Base-by-base conservation (phyloP, 2,888 invertebrate species). In the Rhimphoctona megacephalus region DNA sequence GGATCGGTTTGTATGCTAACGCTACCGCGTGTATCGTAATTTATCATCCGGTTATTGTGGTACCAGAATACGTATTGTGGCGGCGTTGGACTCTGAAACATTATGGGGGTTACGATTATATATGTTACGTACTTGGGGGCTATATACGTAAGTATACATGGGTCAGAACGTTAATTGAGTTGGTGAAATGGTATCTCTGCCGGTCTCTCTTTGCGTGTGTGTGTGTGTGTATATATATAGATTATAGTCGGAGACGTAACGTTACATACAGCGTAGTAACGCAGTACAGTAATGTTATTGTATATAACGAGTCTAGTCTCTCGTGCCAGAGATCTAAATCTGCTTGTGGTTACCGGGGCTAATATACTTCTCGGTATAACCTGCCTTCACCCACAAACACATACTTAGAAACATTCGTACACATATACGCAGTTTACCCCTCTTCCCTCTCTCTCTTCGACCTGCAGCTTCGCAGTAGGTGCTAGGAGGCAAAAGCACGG, bases 31-130 rank as follows among this genome's bases (percentile, higher is more conserved):
- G 96, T 97, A 95, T 98, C 98, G 95, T 98, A 98, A 96, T 98
- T 98, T 95, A 98, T 98, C 97, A 98, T 98, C 93, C 97, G 97
- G 95, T 97, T 97, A 95, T 98, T 98, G 95, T 98, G 98, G 95
- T 97, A 98, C 98, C 98, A 98, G 95, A 98, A 98, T 93, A 98
- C 98, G 95, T 98, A 98, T 95, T 98, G 98, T 89, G 98, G 98
- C 90, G 98, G 98, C 93, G 97, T 97, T 81, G 98, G 98, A 94
- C 98, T 98, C 97, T 98, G 96, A 5, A 96, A 96, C 90, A 70
- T 84, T 78, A 79, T 66, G 66, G 66, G 46, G 72, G 17, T 73
- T 76, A 57, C 69, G 66, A 74, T 82, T 54, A 69, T 76, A 54
- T 33, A 76, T 69, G 43, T 52, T 52, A 66, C n/a, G 36, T 1